Percentiles rank a stretch among this genome's conserved stretches.
These are phyloP conservation scores for Euleptes europaea DNA, from an alignment of 2,113 vertebrate genomes.

Conservation along the genomic window DNA sequence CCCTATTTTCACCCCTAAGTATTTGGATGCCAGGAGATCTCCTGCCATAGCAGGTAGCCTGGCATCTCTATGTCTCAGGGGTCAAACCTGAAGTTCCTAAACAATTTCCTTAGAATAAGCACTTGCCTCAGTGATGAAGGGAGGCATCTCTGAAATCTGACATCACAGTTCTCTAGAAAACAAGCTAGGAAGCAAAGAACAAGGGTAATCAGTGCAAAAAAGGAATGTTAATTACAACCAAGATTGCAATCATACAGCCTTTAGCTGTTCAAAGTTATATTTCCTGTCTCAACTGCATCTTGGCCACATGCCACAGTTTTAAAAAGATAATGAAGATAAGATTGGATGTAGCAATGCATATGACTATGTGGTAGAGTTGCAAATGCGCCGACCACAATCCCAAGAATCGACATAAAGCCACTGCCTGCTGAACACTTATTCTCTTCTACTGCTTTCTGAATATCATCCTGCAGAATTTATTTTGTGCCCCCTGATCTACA, in stretches of 20 bases:
- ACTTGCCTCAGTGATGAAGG: neutral
- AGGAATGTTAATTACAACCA: conserved; percentile 6
- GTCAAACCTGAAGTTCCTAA: conserved; percentile 5
- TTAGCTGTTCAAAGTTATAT: conserved; percentile 12
- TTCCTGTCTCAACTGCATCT: conserved; percentile 18
- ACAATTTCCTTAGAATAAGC: neutral
- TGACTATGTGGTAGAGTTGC: neutral
- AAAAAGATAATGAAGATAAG: neutral
- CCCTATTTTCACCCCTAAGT: too few relatives aligned
- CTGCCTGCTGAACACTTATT: neutral
- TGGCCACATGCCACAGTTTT: neutral
- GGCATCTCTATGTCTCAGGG: neutral
- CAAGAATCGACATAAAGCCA: neutral
- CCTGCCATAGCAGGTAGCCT: too few relatives aligned
- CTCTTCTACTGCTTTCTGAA: neutral
- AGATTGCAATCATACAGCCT: conserved; percentile 40
- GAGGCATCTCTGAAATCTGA: conserved; percentile 24
- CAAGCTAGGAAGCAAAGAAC: conserved; percentile 4
- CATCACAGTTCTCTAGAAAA: neutral
- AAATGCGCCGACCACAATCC: neutral
- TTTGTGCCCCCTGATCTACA: neutral
- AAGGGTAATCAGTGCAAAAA: conserved; percentile 8
- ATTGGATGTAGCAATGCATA: neutral
- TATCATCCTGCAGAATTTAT: neutral
- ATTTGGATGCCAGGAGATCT: too few relatives aligned